phyloP scores from a whole-genome alignment of 2,888 invertebrate genomes.

The Metacarcinus magister region DNA sequence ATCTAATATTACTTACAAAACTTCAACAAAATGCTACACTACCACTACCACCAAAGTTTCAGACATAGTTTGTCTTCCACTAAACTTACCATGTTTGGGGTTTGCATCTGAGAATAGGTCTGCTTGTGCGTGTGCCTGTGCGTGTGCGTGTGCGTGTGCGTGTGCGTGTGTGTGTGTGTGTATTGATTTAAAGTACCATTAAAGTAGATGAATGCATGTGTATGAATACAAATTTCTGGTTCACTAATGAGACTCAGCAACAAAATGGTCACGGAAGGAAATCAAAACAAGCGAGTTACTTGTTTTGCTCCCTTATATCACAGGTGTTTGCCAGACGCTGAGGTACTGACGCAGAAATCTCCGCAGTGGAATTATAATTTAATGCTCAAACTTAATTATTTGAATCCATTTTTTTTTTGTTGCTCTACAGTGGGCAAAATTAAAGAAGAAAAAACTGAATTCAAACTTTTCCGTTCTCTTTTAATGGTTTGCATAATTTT shows the following conservation, averaged over 20 bases:
- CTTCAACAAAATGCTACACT: slow-evolving; percentile 14
- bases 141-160: not conserved
- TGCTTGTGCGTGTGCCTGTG: not conserved
- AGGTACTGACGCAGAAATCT: not conserved
- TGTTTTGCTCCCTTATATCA: not conserved
- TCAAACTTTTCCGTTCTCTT: not conserved
- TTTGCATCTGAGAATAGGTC: not conserved
- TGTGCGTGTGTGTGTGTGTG: not conserved
- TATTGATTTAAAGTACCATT: too few relatives aligned
- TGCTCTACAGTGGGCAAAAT: not conserved
- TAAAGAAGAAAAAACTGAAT: not conserved
- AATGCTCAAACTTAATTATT: not conserved
- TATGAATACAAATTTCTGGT: not conserved
- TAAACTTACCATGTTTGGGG: slow-evolving; percentile 8
- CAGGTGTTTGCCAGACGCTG: not conserved
- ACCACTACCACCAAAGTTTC: not conserved
- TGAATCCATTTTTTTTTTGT: not conserved
- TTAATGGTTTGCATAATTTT: not conserved
- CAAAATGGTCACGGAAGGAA: not conserved
- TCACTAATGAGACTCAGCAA: not conserved
- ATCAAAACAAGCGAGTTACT: not conserved
- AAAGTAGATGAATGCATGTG: too few relatives aligned
- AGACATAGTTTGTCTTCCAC: slow-evolving; percentile 28
- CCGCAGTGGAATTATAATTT: not conserved
- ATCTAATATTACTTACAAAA: slow-evolving; percentile 44